A percentile compares a stretch with the other conserved stretches of the same genome.
Evolutionary conservation across 2,797 vertebrate genomes (phyloP).

Genomic region (Megalops cyprinoides): DNA sequence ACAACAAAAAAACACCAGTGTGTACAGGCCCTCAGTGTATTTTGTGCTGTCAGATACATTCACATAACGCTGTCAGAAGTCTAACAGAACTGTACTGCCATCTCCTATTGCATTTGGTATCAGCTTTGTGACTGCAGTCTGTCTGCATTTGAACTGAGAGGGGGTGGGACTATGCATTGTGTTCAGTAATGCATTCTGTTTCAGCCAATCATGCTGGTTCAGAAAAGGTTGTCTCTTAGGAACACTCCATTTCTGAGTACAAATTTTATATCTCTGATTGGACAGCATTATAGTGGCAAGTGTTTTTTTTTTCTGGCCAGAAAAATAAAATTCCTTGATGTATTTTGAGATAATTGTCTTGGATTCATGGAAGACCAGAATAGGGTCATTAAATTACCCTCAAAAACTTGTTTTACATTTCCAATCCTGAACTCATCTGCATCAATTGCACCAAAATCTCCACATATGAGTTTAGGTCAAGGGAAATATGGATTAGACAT

Average conservation of each 20-base stretch:
- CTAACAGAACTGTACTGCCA: no score
- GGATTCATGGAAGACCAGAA: no score
- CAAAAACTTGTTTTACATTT: neutral
- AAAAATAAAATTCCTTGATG: neutral
- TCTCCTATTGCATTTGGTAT: no score
- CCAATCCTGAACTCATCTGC: neutral
- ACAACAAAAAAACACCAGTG: no score
- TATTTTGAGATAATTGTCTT: neutral
- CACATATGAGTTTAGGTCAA: neutral
- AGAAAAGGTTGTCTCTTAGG: neutral
- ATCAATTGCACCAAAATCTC: neutral
- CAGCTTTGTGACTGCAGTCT: no score
- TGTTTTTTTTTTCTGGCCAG: neutral
- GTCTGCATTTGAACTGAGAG: neutral
- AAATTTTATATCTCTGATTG: no score
- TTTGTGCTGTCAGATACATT: no score
- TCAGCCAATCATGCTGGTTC: neutral
- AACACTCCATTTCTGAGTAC: no score
- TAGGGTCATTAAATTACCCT: no score
- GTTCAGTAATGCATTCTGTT: neutral
- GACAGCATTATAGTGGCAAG: no score
- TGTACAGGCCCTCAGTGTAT: no score
- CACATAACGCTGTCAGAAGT: no score
- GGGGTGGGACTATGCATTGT: neutral
- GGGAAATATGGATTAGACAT: neutral